Evolutionary conservation across 2,797 vertebrate genomes (phyloP), one percentile per base, ranked within the genome.

Genomic region (Aeoliscus strigatus): DNA sequence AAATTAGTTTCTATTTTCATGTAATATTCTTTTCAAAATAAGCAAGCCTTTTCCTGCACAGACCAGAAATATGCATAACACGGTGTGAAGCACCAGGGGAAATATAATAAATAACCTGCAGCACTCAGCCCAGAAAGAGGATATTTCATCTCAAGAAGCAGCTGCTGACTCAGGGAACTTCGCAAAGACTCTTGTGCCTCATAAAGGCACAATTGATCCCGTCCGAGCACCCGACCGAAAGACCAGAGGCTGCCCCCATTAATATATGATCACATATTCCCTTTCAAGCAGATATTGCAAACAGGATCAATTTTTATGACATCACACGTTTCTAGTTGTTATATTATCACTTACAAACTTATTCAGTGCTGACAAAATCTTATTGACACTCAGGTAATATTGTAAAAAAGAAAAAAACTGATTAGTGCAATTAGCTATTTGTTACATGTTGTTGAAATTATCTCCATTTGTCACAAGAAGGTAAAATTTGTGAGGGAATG

Each of bases 151-250:
- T 58, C 54, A 84, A 59, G 37, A 67, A 61, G 29, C 46, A 21
- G 6, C 33, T 82, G 82, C 84, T 85, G 82, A 86, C 71, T 80
- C 60, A 82, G 84, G 66, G 49, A 74, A 72, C 55, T 55, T 77
- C 52, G 21, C 52, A 64, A 55, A 39, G 59, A 36, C 68, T 62
- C 66, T 58, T 64, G 36, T 39, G 61, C 64, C 50, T 63, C 65
- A 69, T 71, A 60, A 62, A 73, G 31, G 43, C 62, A 70, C 61
- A 51, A 64, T 54, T 72, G 61, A 79, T 60, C 65, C 60, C 33
- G 45, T 60, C 45, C 48, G 16, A 63, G 65, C 60, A 67, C 54
- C 68, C 59, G 42, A 55, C 40, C 51, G 39, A 64, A 51, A 70
- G 70, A 70, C 43, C 49, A 43, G 53, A 41, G 26, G 14, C 52